Base-by-base conservation (phyloP, 2,888 invertebrate species). In the Drosophila niveifrons region DNA sequence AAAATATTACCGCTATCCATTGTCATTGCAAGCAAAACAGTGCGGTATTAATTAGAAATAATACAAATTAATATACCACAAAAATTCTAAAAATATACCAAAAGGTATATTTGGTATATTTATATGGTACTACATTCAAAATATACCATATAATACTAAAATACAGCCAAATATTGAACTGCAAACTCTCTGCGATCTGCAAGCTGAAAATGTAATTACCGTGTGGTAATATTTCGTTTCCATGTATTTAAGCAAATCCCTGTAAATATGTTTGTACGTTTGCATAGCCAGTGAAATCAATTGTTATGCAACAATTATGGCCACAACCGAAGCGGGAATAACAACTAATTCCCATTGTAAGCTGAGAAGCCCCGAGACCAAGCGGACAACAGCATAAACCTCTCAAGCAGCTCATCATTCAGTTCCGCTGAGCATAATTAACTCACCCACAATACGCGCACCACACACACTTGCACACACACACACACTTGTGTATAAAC, bases 341-440 rank as follows among this genome's bases (percentile, higher is more conserved):
- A 34, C 7, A 59, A 61, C 59, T 73, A 78, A 66, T 70, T 50
- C 55, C 34, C 10, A 31, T n/a, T 36, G 39, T 3, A 52, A 31
- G 46, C 59, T n/a, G 28, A 23, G 52, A 31, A 34, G 56, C 53
- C 29, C 34, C 56, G 3, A 52, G 61, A 10, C 31, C 51, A 1
- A 31, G 9, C 17, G 31, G 23, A 56, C 31, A 18, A 56, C 18
- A 57, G 58, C 61, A 31, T 75, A 78, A 75, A 69, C 78, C 75
- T 78, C 74, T 75, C 66, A 78, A 58, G 65, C 78, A 74, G 78
- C 76, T 77, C 71, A 71, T 78, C 76, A 74, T 78, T 74, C 78
- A 74, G 76, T 58, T 78, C 63, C 66, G 76, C 44, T 67, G 47
- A 67, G 78, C 72, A 72, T 72, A 77, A 79, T 79, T 79, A 75